phyloP scores from a whole-genome alignment of 1,140 invertebrate species.

The Bursaphelenchus mucronatus region DNA sequence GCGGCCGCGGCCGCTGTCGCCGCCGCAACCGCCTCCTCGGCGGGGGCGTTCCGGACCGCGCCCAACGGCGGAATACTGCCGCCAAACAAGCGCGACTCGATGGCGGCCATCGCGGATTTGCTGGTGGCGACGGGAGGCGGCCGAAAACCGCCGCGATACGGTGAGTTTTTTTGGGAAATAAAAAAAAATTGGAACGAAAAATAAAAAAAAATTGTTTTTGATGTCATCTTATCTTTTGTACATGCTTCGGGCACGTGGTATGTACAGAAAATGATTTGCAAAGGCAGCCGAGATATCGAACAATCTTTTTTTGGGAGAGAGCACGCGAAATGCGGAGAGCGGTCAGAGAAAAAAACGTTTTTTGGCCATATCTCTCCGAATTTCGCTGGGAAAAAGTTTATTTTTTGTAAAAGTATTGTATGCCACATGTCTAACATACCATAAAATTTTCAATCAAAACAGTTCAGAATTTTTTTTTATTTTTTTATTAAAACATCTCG shows the following conservation, averaged over 20 bases:
- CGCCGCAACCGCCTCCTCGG: constrained; percentile 3
- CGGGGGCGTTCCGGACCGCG: constrained; percentile 2
- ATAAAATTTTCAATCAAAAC: too few species aligned
- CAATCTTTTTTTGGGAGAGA: too few species aligned
- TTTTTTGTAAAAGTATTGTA: too few species aligned
- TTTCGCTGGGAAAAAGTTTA: too few species aligned
- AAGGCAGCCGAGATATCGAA: too few species aligned
- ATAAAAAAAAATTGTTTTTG: neutral
- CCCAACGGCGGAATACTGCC: constrained; percentile 15
- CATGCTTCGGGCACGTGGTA: neutral
- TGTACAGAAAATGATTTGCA: neutral
- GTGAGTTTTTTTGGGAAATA: constrained; percentile 1
- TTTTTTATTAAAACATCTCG: too few species aligned
- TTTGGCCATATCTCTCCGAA: too few species aligned
- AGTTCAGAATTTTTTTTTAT: too few species aligned
- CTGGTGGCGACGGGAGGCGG: constrained; percentile 29
- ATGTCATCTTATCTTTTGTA: constrained; percentile 2
- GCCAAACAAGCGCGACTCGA: constrained; percentile 27
- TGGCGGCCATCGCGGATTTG: constrained; percentile 30
- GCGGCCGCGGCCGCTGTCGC: constrained; percentile 2
- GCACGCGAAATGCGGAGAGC: too few species aligned
- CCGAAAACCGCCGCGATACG: constrained; percentile 6
- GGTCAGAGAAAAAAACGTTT: too few species aligned
- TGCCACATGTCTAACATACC: too few species aligned
- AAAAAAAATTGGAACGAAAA: neutral